phyloP scores from a whole-genome alignment of 2,888 invertebrate genomes.

The Graphium colonna region DNA sequence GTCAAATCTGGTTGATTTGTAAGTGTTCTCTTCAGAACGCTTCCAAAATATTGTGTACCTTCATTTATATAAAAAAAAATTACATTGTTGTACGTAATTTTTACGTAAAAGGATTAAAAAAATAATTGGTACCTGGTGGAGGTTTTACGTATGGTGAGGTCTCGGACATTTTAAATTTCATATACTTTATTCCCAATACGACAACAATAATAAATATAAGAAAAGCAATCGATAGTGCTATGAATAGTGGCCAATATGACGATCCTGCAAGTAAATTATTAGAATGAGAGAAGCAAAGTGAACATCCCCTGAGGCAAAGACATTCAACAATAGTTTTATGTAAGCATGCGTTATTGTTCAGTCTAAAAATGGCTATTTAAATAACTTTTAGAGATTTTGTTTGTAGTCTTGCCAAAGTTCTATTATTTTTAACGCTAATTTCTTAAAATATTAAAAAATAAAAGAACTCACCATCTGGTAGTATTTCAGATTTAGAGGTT shows the following conservation, averaged over 20 bases:
- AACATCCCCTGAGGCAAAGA: no score
- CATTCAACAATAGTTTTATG: no score
- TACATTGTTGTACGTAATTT: not conserved
- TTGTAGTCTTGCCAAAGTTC: no score
- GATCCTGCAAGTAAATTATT: constrained; percentile 48
- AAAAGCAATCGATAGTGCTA: constrained; percentile 64
- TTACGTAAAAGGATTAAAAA: not conserved
- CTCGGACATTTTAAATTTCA: constrained; percentile 66
- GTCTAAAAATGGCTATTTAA: no score
- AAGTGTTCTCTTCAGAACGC: constrained; percentile 89
- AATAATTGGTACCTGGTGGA: constrained; percentile 52
- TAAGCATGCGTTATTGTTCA: no score
- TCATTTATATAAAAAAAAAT: constrained; percentile 18
- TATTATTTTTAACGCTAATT: not conserved
- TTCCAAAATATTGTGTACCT: constrained; percentile 87
- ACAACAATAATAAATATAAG: constrained; percentile 67
- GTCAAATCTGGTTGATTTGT: constrained; percentile 91
- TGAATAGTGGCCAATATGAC: constrained; percentile 65
- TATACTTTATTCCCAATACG: constrained; percentile 66
- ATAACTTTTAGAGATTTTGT: no score
- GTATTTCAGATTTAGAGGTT: constrained; percentile 62
- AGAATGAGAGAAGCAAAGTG: no score
- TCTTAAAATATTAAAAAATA: not conserved
- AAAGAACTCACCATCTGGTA: constrained; percentile 59
- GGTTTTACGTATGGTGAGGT: constrained; percentile 68